phyloP scores from a whole-genome alignment of 2,113 vertebrate genomes.

The Podarcis muralis region DNA sequence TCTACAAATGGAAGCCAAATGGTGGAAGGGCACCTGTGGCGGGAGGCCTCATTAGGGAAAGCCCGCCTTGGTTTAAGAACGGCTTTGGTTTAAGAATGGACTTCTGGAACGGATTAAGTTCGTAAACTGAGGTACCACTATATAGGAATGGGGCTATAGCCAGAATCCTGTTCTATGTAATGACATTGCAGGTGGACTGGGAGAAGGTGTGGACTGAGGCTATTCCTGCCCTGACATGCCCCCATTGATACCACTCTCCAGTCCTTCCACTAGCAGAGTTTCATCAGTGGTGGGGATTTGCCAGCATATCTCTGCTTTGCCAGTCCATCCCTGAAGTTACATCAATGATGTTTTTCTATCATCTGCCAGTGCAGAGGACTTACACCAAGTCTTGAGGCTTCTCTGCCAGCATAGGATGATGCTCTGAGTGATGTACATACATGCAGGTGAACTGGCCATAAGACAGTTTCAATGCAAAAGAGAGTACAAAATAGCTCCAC shows the following conservation, averaged over 20 bases:
- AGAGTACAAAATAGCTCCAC: constrained; percentile 53
- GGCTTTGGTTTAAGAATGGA: no score
- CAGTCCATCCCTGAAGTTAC: no score
- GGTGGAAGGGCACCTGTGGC: no score
- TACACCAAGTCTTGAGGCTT: neutral
- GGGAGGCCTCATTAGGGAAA: no score
- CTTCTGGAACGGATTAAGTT: no score
- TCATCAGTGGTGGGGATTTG: neutral
- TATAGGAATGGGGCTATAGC: no score
- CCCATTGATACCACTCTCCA: neutral
- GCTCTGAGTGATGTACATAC: constrained; percentile 2
- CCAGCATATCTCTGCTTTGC: neutral
- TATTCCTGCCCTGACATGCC: neutral
- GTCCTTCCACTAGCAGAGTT: neutral
- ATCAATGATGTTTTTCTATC: neutral
- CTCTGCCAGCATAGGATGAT: neutral
- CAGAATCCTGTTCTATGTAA: no score
- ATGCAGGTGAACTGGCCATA: neutral
- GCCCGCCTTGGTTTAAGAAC: no score
- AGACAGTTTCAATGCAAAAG: neutral
- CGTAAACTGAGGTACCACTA: no score
- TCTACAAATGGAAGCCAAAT: no score
- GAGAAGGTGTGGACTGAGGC: no score
- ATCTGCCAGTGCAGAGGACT: neutral
- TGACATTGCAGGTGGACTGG: no score